These are phyloP conservation scores for Toxonevra muliebris DNA, from an alignment of 2,888 invertebrate species.

Conservation along the genomic window DNA sequence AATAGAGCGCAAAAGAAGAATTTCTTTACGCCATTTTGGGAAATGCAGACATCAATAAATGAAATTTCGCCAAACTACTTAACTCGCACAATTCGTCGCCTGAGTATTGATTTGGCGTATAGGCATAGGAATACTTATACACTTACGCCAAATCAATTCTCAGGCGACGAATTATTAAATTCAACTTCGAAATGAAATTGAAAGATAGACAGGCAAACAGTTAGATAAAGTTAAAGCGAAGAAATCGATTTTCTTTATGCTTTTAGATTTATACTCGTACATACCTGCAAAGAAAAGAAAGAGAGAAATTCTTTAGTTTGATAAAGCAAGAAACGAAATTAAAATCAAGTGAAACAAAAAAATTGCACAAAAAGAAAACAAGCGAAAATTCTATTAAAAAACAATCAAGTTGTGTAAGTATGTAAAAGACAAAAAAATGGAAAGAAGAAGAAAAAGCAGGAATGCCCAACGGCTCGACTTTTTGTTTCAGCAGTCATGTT, in stretches of 20 bases:
- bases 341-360: conserved; percentile 12
- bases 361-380: neutral
- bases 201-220: too few species aligned
- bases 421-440: neutral
- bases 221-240: too few species aligned
- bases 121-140: too few species aligned
- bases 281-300: conserved; percentile 29
- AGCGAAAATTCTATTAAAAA: neutral
- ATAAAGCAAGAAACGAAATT: conserved; percentile 13
- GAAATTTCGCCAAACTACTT: too few species aligned
- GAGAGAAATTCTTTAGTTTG: conserved; percentile 8
- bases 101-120: too few species aligned
- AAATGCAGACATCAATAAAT: too few species aligned
- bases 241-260: conserved; percentile 1
- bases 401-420: neutral
- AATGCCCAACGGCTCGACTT: neutral
- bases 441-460: neutral
- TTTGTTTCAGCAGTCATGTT: neutral
- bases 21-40: too few species aligned
- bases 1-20: too few species aligned
- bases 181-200: too few species aligned
- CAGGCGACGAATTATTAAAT: too few species aligned
- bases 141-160: too few species aligned
- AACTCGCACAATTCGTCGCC: too few species aligned
- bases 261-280: conserved; percentile 2